Conservation (phyloP, 2,888 invertebrate species). For the Hetaerina titia region DNA sequence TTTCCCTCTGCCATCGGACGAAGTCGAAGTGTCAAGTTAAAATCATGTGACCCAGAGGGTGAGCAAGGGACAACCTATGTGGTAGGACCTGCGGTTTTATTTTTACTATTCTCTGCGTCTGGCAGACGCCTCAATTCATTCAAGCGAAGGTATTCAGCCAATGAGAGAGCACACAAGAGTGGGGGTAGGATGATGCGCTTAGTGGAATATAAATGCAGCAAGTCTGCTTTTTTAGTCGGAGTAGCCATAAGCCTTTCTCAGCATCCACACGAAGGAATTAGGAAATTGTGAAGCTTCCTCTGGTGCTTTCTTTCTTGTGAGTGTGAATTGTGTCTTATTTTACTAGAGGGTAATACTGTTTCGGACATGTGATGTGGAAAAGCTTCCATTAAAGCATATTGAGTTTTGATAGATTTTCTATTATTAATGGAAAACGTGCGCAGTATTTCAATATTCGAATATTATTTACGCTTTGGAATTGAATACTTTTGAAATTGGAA, state of each 20-base stretch:
- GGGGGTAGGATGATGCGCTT: not conserved
- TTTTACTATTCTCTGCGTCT: not conserved
- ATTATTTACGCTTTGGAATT: no score
- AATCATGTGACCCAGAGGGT: not conserved
- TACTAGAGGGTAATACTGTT: no score
- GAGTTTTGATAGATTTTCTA: no score
- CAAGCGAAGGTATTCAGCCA: not conserved
- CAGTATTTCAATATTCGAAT: no score
- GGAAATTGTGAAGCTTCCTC: not conserved
- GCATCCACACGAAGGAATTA: not conserved
- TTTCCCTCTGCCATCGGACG: not conserved
- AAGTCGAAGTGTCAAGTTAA: not conserved
- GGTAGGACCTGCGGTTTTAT: not conserved
- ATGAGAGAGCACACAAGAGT: not conserved
- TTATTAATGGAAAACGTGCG: no score
- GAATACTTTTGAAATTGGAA: no score
- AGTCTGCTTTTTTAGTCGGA: not conserved
- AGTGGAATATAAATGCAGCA: not conserved
- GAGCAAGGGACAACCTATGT: not conserved
- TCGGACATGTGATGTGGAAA: no score
- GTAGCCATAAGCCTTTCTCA: not conserved
- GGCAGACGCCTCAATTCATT: not conserved
- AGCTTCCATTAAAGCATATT: no score
- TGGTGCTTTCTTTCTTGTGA: not conserved
- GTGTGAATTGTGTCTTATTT: not conserved